phyloP scores from a whole-genome alignment of 2,797 vertebrate species.

The Trichosurus vulpecula region DNA sequence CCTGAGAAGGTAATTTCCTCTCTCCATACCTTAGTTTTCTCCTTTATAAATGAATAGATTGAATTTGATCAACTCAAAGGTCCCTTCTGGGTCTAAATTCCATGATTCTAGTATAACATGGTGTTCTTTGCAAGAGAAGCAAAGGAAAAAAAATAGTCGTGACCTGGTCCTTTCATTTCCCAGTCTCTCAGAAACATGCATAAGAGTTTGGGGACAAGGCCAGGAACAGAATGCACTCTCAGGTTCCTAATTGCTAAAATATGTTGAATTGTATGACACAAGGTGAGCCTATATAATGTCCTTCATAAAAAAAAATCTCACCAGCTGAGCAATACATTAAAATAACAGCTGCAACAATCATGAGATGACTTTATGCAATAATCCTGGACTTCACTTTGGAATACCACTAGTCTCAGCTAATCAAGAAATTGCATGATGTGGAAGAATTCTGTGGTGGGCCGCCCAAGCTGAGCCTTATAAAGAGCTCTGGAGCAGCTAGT shows the following conservation, averaged over 20 bases:
- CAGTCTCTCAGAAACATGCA: background rate
- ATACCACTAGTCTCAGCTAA: conserved; percentile 67
- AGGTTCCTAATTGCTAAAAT: conserved; percentile 65
- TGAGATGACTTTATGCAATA: conserved; percentile 59
- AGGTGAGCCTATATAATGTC: conserved; percentile 24
- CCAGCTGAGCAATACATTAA: conserved; percentile 57
- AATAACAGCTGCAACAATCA: conserved; percentile 72
- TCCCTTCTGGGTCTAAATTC: background rate
- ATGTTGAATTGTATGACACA: conserved; percentile 22
- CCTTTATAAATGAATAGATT: background rate
- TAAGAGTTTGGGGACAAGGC: background rate
- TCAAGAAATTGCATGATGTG: conserved; percentile 66
- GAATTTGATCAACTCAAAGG: background rate
- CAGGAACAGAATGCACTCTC: fast-evolving
- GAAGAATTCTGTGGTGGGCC: conserved; percentile 63
- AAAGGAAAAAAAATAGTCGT: background rate
- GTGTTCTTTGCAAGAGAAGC: background rate
- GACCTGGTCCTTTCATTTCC: background rate
- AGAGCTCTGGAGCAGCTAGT: conserved; percentile 2
- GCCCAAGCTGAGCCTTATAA: conserved; percentile 36
- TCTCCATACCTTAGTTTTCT: background rate
- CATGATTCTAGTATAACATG: background rate
- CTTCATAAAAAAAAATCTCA: conserved; percentile 56
- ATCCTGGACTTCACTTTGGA: conserved; percentile 21
- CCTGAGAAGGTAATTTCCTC: background rate